phyloP scores from a whole-genome alignment of 2,888 invertebrate species.

The Pristionchus mayeri region DNA sequence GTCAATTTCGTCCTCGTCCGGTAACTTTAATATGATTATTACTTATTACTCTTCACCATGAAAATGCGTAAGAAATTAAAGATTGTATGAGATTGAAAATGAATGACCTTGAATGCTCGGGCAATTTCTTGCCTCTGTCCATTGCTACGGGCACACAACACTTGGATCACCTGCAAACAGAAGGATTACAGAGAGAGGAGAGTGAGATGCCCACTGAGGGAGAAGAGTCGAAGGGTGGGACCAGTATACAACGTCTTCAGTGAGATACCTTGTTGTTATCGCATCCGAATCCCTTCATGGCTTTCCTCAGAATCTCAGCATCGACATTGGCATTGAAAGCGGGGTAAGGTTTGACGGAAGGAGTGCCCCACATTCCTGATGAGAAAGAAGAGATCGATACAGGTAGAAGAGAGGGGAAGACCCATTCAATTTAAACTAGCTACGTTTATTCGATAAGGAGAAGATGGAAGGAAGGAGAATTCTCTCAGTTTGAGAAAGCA shows the following conservation, averaged over 20 bases:
- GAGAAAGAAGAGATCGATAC: neutral
- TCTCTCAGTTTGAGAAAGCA: conserved; percentile 5
- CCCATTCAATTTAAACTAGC: neutral
- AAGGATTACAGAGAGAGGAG: neutral
- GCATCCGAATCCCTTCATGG: conserved; percentile 76
- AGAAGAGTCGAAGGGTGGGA: neutral
- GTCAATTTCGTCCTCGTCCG: too few relatives aligned
- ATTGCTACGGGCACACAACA: conserved; percentile 88
- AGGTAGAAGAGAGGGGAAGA: neutral
- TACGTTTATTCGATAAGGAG: conserved; percentile 38
- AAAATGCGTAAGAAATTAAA: neutral
- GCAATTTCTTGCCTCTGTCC: conserved; percentile 89
- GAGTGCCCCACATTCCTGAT: conserved; percentile 62
- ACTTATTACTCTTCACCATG: too few relatives aligned
- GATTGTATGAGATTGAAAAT: too few relatives aligned
- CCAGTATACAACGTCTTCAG: neutral
- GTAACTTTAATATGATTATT: too few relatives aligned
- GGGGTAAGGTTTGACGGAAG: conserved; percentile 67
- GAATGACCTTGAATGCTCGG: conserved; percentile 83
- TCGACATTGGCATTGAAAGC: conserved; percentile 73
- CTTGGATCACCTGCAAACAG: conserved; percentile 74
- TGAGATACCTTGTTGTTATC: conserved; percentile 68
- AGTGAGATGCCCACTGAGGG: neutral
- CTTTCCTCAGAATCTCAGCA: conserved; percentile 72
- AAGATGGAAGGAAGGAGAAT: neutral